Base-by-base conservation (phyloP, 2,888 invertebrate species). In the Monoplex corrugatus region DNA sequence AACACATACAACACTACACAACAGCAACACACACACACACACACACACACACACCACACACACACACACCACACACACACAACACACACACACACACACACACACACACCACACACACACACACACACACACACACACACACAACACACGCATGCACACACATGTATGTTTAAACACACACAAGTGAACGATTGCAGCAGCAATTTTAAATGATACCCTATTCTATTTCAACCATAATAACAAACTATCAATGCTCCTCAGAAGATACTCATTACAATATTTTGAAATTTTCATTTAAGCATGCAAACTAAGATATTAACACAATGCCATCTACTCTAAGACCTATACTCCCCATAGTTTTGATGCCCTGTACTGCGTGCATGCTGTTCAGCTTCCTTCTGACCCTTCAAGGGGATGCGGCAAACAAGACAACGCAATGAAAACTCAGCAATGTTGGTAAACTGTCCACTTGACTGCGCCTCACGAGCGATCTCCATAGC, bases 371-470 rank as follows among this genome's bases (percentile, higher is more conserved):
- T 98, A 89, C 97, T 97, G 95, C 97, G 97, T 40, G 98, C 98
- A 95, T 99, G 99, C 91, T 97, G 97, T 93, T 98, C 98, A 0
- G 98, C 98, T 95, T 98, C 98, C 0, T 96, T 96, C 95, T 98
- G 98, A 0, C 99, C 99, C 75, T 97, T 97, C 0, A 99, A 96
- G 93, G 97, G 96, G 50, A 97, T 96, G 93, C 98, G 97, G 95
- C 99, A 99, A n/a, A 97, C 97, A 95, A 97, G 96, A 96, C 99
- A 99, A 92, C 97, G 97, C 28, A 99, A 96, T 0, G 98, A 97
- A 94, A 99, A 98, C 94, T 98, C 98, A 95, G 98, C 97, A 8
- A 98, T 97, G 96, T 99, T 98, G 0, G 99, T 99, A 96, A 97
- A 99, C 96, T 99, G 98, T 91, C 98, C 97, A 91, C 98, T 98